Conservation (phyloP, 1,140 invertebrate genomes). For the Sminthurinus signatus region DNA sequence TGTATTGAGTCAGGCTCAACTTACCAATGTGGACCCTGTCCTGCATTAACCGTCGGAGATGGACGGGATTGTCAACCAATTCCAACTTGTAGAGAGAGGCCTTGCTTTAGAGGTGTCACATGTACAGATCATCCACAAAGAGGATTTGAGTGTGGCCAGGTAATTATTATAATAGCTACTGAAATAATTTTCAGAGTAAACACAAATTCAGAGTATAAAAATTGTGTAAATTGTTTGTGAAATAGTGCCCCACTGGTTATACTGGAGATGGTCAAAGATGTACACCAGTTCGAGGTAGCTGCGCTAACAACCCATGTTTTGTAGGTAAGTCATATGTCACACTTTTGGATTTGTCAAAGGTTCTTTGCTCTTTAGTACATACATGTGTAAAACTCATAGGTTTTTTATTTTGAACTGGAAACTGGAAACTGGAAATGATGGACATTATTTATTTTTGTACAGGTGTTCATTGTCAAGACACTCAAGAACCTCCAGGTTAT, state of each 20-base stretch:
- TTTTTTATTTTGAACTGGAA: too few relatives aligned
- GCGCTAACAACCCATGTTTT: constrained; percentile 66
- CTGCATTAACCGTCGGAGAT: background rate
- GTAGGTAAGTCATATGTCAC: constrained; percentile 50
- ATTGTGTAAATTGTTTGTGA: too few relatives aligned
- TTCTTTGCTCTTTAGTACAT: too few relatives aligned
- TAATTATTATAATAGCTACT: too few relatives aligned
- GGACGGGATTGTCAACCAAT: constrained; percentile 1
- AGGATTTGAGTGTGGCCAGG: constrained; percentile 51
- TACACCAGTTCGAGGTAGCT: constrained; percentile 45
- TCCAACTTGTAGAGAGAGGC: constrained; percentile 33
- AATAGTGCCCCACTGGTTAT: background rate
- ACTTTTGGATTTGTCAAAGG: too few relatives aligned
- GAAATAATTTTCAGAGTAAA: too few relatives aligned
- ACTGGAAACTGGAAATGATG: background rate
- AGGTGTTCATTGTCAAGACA: constrained; percentile 61
- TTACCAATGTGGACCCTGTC: constrained; percentile 39
- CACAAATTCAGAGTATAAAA: too few relatives aligned
- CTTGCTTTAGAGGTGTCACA: constrained; percentile 73
- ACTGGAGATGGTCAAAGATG: background rate
- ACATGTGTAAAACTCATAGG: too few relatives aligned
- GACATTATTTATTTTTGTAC: constrained; percentile 23
- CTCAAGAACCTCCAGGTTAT: constrained; percentile 61
- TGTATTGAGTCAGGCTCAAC: background rate
- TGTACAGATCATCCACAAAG: constrained; percentile 58